Conservation (phyloP, 2,113 vertebrate species). For the Lycaon pictus region DNA sequence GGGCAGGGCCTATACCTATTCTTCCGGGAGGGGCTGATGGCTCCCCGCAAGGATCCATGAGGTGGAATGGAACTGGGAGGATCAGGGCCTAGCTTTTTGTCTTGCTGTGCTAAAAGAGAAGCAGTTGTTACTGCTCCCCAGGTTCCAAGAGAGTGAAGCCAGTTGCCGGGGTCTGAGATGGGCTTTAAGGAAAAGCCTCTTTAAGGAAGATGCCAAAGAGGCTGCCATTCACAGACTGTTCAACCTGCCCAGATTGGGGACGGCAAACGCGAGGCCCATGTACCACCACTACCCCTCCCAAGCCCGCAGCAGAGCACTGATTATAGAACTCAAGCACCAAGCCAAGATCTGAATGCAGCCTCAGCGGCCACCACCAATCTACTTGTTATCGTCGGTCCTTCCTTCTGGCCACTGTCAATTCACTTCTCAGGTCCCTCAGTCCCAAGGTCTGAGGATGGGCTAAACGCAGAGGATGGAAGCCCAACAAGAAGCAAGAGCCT, state of each 20-base stretch:
- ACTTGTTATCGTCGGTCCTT: background rate
- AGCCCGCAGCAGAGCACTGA: background rate
- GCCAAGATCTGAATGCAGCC: background rate
- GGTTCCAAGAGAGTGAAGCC: background rate
- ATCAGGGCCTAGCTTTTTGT: background rate
- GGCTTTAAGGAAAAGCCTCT: conserved; percentile 16
- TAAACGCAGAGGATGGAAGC: background rate
- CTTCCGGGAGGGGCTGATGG: background rate
- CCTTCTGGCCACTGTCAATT: background rate
- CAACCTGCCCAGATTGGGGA: background rate
- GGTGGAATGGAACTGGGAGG: background rate
- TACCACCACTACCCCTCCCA: background rate
- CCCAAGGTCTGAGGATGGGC: background rate
- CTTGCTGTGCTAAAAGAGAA: background rate
- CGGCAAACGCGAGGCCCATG: background rate
- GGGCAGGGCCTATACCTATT: background rate
- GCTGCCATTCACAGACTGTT: background rate
- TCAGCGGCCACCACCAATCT: background rate
- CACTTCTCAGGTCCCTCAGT: background rate
- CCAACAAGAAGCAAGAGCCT: background rate
- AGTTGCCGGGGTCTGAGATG: background rate
- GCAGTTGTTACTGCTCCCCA: background rate
- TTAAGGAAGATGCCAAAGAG: background rate
- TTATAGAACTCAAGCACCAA: background rate
- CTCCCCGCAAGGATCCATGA: background rate